Conservation (phyloP, 1,140 invertebrate genomes). For the Pogonognathellus flavescens region DNA sequence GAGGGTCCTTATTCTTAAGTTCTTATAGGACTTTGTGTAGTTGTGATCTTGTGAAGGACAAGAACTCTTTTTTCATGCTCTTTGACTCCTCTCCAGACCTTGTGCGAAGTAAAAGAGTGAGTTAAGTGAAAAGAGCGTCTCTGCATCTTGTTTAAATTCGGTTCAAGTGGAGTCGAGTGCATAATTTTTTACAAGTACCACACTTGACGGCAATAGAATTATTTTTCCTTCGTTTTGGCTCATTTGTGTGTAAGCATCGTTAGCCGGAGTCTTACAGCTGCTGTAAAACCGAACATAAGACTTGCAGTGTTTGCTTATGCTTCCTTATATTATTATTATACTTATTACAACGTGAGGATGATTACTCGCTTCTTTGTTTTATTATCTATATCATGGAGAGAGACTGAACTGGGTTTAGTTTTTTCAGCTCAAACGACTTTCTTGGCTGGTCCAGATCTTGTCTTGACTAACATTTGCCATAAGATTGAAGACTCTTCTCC, state of each 20-base stretch:
- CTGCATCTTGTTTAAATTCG: not conserved
- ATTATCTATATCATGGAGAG: not conserved
- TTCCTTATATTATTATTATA: too few species aligned
- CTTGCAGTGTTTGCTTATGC: too few species aligned
- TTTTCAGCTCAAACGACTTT: not conserved
- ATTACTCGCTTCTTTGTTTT: not conserved
- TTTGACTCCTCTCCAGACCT: not conserved
- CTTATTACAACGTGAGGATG: too few species aligned
- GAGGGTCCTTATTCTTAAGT: too few species aligned
- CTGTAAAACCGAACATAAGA: too few species aligned
- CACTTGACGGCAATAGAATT: not conserved
- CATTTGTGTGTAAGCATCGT: not conserved
- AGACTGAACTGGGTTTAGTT: not conserved
- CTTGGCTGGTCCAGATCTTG: not conserved
- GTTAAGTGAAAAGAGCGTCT: conserved; percentile 6
- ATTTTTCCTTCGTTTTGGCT: not conserved
- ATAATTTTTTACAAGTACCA: conserved; percentile 22
- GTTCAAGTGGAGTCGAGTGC: not conserved
- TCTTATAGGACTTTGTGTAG: too few species aligned
- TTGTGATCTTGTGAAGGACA: not conserved
- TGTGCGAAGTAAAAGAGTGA: not conserved
- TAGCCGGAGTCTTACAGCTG: too few species aligned
- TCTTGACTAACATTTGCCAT: not conserved
- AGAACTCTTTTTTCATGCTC: conserved; percentile 3
- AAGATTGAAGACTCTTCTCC: too few species aligned